Evolutionary conservation across 2,888 invertebrate species (phyloP).

Genomic region (Philereme vetulata): DNA sequence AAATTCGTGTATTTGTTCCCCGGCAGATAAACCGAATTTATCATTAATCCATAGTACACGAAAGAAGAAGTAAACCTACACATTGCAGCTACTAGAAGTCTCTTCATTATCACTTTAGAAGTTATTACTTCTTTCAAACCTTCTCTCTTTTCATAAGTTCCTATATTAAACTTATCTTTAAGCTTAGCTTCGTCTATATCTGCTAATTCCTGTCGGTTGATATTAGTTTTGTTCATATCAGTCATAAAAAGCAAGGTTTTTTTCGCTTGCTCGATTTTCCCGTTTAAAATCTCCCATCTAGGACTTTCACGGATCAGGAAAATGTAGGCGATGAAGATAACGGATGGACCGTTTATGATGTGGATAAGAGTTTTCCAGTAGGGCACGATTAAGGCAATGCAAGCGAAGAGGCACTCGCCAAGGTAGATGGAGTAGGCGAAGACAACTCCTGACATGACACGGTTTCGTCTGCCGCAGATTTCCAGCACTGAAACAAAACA

Average conservation of each 20-base stretch:
- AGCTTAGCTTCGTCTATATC: conserved; percentile 52
- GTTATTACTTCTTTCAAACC: conserved; percentile 52
- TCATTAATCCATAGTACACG: conserved; percentile 69
- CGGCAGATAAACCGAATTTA: conserved; percentile 68
- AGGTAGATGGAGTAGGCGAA: conserved; percentile 63
- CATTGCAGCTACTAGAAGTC: conserved; percentile 52
- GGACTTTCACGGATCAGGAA: conserved; percentile 64
- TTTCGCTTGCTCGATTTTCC: conserved; percentile 61
- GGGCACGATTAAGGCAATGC: conserved; percentile 62
- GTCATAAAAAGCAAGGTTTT: conserved; percentile 53
- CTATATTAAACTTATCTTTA: conserved; percentile 60
- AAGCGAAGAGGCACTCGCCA: conserved; percentile 64
- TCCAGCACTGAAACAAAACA: conserved; percentile 61
- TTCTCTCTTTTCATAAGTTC: conserved; percentile 54
- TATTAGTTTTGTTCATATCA: conserved; percentile 57
- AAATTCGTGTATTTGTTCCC: conserved; percentile 72
- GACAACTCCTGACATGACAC: conserved; percentile 63
- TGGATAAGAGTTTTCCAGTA: conserved; percentile 66
- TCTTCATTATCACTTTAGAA: conserved; percentile 59
- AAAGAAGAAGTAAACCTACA: conserved; percentile 64
- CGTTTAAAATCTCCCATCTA: conserved; percentile 68
- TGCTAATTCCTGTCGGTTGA: conserved; percentile 53
- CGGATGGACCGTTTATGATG: conserved; percentile 63
- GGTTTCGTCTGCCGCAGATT: conserved; percentile 57
- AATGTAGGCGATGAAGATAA: conserved; percentile 56